Evolutionary conservation across 2,797 vertebrate genomes (phyloP).

Genomic region (Cyclura pinguis): DNA sequence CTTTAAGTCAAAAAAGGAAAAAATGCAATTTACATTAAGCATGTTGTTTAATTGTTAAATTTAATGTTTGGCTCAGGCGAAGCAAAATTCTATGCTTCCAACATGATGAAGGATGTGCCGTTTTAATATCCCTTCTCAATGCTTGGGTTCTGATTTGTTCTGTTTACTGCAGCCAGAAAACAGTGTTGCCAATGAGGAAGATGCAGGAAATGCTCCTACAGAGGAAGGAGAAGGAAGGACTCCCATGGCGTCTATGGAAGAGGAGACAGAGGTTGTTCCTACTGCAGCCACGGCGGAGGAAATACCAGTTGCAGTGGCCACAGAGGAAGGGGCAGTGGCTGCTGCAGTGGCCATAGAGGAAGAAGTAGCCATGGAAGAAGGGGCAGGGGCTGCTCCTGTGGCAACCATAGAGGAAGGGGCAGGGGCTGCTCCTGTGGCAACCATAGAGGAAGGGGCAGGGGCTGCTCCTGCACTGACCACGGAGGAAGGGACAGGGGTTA

Average conservation of each 20-base stretch:
- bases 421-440: neutral
- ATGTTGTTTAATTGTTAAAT: neutral
- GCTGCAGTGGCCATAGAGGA: slow-evolving; percentile 1
- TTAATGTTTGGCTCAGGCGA: neutral
- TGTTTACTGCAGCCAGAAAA: neutral
- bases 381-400: neutral
- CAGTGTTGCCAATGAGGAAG: accelerated
- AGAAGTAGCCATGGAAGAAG: neutral
- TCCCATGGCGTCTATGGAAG: neutral
- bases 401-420: slow-evolving; percentile 6
- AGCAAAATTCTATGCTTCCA: neutral
- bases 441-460: neutral
- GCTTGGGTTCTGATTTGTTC: neutral
- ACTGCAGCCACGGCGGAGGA: neutral
- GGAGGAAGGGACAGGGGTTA: neutral
- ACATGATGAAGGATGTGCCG: accelerated
- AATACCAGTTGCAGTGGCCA: neutral
- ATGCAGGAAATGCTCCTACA: neutral
- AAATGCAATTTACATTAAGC: neutral
- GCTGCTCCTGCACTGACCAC: neutral
- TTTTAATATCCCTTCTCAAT: neutral
- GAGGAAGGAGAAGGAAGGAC: slow-evolving; percentile 9
- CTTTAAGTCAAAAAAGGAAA: neutral
- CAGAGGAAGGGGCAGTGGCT: slow-evolving; percentile 2
- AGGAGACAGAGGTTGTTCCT: neutral